These are phyloP conservation scores for Staurois parvus DNA, from an alignment of 2,797 vertebrate genomes.

Conservation along the genomic window DNA sequence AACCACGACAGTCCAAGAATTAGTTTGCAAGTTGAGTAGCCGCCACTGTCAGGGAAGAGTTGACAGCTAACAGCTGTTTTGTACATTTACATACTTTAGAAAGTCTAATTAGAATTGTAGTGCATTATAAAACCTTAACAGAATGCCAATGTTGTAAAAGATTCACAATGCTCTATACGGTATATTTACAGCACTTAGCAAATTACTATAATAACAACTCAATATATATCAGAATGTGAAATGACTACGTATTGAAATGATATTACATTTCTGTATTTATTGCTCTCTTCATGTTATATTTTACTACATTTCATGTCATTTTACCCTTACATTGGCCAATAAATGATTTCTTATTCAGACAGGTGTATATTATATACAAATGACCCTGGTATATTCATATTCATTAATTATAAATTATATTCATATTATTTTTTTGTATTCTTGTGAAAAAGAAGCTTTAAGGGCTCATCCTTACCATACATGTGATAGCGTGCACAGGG, in stretches of 20 bases:
- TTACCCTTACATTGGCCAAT: too few species aligned
- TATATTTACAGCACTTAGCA: neutral
- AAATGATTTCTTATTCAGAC: too few species aligned
- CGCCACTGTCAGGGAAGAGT: neutral
- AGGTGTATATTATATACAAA: too few species aligned
- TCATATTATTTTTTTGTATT: too few species aligned
- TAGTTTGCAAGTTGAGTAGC: neutral
- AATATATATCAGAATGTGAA: neutral
- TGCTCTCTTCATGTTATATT: too few species aligned
- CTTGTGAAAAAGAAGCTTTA: too few species aligned
- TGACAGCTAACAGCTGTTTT: conserved; percentile 1
- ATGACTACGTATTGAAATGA: neutral
- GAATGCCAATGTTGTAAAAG: neutral
- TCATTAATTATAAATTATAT: too few species aligned
- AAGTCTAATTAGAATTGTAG: neutral
- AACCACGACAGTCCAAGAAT: neutral
- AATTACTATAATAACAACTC: neutral
- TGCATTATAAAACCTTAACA: neutral
- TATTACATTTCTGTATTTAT: neutral
- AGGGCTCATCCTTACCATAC: too few species aligned
- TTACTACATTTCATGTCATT: too few species aligned
- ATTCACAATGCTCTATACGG: neutral
- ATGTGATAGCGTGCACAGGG: too few species aligned
- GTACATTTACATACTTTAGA: conserved; percentile 3
- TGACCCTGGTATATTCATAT: too few species aligned